A percentile compares a stretch with the other conserved stretches of the same genome.
Evolutionary conservation across 92 coral and sea anemone species (phyloP).

Genomic region (Muricea muricata): DNA sequence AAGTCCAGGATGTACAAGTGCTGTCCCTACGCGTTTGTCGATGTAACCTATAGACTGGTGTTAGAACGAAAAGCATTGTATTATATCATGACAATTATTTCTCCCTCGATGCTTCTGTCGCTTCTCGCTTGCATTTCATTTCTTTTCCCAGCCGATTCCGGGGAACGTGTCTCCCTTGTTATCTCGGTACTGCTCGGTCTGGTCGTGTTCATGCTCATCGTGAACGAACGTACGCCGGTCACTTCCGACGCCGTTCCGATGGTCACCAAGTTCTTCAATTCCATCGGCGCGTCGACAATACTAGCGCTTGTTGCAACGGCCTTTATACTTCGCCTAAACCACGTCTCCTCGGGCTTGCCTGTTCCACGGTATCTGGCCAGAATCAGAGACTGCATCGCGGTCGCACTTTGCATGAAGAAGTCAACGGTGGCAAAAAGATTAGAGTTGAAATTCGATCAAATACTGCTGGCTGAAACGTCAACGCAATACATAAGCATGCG

Average conservation of each 20-base stretch:
- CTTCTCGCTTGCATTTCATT: neutral
- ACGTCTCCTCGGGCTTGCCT: neutral
- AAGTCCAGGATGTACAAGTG: neutral
- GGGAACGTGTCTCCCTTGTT: neutral
- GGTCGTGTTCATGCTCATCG: neutral
- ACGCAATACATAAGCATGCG: neutral
- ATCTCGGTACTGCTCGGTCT: neutral
- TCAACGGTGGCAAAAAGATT: neutral
- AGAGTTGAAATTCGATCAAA: neutral
- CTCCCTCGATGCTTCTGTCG: neutral
- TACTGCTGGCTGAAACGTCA: neutral
- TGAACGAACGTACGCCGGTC: constrained; percentile 4
- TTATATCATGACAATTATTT: neutral
- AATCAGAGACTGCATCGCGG: constrained; percentile 5
- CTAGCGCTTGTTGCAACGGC: neutral
- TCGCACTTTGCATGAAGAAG: neutral
- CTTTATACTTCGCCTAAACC: neutral
- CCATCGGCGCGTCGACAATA: neutral
- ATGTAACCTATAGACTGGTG: neutral
- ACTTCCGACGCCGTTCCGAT: neutral
- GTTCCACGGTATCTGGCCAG: neutral
- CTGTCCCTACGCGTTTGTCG: neutral
- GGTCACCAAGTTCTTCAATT: neutral
- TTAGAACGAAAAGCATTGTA: neutral
- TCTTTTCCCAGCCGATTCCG: neutral